A percentile compares a stretch with the other conserved stretches of the same genome.
phyloP scores from a whole-genome alignment of 30 jellyfish, hydroid and myxozoan species.

The Hydractinia echinata region DNA sequence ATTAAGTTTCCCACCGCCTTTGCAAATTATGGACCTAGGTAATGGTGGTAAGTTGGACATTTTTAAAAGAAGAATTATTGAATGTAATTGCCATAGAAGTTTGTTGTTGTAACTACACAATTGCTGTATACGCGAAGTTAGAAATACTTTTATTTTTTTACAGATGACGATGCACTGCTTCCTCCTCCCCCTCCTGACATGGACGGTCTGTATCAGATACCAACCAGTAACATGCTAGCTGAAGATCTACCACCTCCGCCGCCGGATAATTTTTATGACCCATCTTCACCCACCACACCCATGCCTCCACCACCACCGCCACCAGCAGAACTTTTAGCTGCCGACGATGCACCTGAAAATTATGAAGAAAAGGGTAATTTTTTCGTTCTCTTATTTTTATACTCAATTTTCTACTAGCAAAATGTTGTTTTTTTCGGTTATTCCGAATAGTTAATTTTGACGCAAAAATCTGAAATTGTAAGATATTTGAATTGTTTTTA shows the following conservation, averaged over 20 bases:
- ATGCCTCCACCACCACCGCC: conserved; percentile 32
- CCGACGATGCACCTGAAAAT: conserved; percentile 20
- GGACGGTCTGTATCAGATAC: conserved; percentile 32
- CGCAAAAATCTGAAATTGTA: too few relatives aligned
- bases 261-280: conserved; percentile 15
- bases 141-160: background rate
- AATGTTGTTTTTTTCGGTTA: too few relatives aligned
- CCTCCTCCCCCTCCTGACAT: conserved; percentile 71
- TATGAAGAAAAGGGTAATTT: conserved; percentile 32
- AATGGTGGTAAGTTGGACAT: too few relatives aligned
- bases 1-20: background rate
- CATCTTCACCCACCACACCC: conserved; percentile 62
- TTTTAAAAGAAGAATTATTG: too few relatives aligned
- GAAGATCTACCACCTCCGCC: conserved; percentile 53
- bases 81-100: too few relatives aligned
- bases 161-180: conserved; percentile 18
- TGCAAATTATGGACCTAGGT: background rate
- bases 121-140: background rate
- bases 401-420: too few relatives aligned
- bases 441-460: too few relatives aligned
- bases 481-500: too few relatives aligned
- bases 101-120: too few relatives aligned
- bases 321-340: background rate
- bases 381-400: background rate
- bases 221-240: conserved; percentile 30